Evolutionary conservation across 30 jellyfish, hydroid and myxozoan species (phyloP).

Genomic region (Phacellophora camtschatica): DNA sequence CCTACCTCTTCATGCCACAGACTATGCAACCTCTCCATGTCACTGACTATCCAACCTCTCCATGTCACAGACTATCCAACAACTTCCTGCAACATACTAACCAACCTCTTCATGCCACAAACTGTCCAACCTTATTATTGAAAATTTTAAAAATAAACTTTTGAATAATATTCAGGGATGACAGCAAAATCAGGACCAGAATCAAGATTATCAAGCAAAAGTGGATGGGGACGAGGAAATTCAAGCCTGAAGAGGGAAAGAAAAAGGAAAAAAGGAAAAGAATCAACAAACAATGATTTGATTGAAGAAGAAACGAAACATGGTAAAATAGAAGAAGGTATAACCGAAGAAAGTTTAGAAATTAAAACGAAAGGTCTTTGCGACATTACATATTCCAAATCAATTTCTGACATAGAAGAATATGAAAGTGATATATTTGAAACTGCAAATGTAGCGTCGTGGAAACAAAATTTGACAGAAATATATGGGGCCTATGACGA

Average conservation of each 20-base stretch:
- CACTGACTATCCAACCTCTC: too few relatives aligned
- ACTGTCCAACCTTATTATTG: too few relatives aligned
- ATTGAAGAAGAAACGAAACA: background rate
- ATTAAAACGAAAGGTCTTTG: background rate
- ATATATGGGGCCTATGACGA: background rate
- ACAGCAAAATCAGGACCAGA: conserved; percentile 4
- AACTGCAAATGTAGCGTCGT: background rate
- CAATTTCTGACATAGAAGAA: conserved; percentile 51
- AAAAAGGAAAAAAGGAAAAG: background rate
- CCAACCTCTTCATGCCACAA: too few relatives aligned
- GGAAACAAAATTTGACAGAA: background rate
- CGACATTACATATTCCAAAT: conserved; percentile 41
- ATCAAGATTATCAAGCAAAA: background rate
- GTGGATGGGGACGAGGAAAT: background rate
- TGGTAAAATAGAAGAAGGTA: background rate
- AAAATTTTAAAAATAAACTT: too few relatives aligned
- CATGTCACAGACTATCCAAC: too few relatives aligned
- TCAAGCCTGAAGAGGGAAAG: background rate
- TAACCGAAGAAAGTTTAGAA: background rate
- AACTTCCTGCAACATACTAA: too few relatives aligned
- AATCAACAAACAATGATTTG: background rate
- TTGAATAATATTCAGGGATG: background rate
- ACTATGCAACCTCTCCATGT: too few relatives aligned
- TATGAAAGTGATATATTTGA: conserved; percentile 56
- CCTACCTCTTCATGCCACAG: too few relatives aligned